Conservation (phyloP, 2,113 vertebrate genomes). For the Oncorhynchus clarkii region DNA sequence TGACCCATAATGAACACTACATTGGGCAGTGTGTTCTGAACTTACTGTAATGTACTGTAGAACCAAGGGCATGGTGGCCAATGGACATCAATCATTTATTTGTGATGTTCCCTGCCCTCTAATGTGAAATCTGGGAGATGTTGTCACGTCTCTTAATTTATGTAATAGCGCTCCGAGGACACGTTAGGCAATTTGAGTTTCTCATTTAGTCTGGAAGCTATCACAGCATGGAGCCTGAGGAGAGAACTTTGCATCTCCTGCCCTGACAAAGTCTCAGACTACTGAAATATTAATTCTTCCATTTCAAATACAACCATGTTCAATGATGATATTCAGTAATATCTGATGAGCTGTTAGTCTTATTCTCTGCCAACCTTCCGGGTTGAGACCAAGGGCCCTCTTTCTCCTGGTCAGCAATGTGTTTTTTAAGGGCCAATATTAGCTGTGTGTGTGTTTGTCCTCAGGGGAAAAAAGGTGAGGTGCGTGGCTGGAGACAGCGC, state of each 20-base stretch:
- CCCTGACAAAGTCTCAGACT: slow-evolving; percentile 11
- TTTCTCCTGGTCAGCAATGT: not conserved
- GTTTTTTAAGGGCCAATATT: not conserved
- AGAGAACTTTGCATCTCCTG: slow-evolving; percentile 13
- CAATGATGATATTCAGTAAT: not conserved
- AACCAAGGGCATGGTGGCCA: slow-evolving; percentile 63
- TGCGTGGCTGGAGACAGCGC: slow-evolving; percentile 27
- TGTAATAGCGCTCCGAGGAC: not conserved
- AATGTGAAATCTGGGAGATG: slow-evolving; percentile 47
- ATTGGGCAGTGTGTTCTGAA: slow-evolving; percentile 26
- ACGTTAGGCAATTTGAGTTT: slow-evolving; percentile 17
- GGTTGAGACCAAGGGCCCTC: not conserved
- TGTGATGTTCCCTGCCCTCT: slow-evolving; percentile 38
- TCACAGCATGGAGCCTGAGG: slow-evolving; percentile 26
- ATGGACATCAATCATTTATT: slow-evolving; percentile 41
- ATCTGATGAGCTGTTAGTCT: not conserved
- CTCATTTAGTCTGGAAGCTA: slow-evolving; percentile 23
- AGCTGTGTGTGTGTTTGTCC: not conserved
- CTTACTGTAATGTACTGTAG: slow-evolving; percentile 57
- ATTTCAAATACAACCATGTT: not conserved
- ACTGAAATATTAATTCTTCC: slow-evolving; percentile 7
- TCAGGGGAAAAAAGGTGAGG: slow-evolving; percentile 48
- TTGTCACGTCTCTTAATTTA: slow-evolving; percentile 39
- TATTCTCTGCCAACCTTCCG: too few species aligned
- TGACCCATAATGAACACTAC: not conserved